These are phyloP conservation scores for Sinodicranocentrus sp. DNA, from an alignment of 2,888 invertebrate species.

Conservation along the genomic window DNA sequence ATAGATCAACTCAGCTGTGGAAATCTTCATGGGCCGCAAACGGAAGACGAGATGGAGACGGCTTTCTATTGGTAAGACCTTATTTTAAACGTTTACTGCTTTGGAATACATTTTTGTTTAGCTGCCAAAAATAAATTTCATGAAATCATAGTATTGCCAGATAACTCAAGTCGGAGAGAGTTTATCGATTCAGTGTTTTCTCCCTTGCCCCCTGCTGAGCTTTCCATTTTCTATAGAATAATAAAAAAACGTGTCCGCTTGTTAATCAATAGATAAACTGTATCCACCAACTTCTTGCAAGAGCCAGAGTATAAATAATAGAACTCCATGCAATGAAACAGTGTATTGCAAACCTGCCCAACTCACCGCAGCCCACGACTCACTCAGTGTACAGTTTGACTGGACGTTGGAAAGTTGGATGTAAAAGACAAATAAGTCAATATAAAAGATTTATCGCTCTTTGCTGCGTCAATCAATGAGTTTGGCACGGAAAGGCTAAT, in stretches of 20 bases:
- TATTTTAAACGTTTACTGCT: too few species aligned
- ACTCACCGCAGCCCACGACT: neutral
- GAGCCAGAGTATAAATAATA: too few species aligned
- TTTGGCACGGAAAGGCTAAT: slow-evolving; percentile 36
- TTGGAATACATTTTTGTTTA: too few species aligned
- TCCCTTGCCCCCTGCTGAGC: neutral
- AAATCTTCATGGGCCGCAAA: slow-evolving; percentile 77
- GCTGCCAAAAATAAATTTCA: too few species aligned
- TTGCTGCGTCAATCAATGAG: slow-evolving; percentile 58
- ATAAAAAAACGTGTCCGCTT: neutral
- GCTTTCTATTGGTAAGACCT: slow-evolving; percentile 76
- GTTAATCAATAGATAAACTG: slow-evolving; percentile 39
- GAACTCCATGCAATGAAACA: too few species aligned
- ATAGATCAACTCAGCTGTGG: slow-evolving; percentile 60
- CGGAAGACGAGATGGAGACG: slow-evolving; percentile 77
- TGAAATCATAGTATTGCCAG: too few species aligned
- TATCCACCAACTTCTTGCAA: slow-evolving; percentile 9
- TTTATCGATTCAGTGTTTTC: too few species aligned
- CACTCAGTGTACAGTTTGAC: slow-evolving; percentile 1
- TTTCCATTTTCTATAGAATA: neutral
- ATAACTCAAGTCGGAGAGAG: too few species aligned
- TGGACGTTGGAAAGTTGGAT: neutral
- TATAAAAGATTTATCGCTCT: slow-evolving; percentile 53
- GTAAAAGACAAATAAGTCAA: slow-evolving; percentile 40
- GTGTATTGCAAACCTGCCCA: too few species aligned